Evolutionary conservation across 2,113 vertebrate genomes (phyloP), one percentile per base, ranked within the genome.

Genomic region (Ophthalmotilapia sp.): DNA sequence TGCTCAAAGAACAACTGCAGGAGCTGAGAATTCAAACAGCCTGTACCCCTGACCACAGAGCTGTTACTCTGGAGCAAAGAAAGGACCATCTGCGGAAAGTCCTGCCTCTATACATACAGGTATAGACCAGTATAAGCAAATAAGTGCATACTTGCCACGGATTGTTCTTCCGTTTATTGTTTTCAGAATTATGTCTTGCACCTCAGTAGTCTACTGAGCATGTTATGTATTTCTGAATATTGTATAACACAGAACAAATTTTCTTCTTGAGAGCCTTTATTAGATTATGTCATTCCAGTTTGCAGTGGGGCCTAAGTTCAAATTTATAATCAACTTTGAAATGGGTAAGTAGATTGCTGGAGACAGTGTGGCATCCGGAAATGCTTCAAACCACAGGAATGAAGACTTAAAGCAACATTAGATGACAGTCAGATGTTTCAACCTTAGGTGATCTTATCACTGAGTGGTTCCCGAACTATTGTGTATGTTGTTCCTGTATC

Each of bases 81-180:
- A 91, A 94, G 51, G 90, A 92, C 21, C 55, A 42, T 23, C 88
- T 97, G 2, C 5, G 86, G 21, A 82, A 84, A 79, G 83, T 95
- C 62, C 88, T 97, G 9, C 93, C 93, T 47, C 91, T 95, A 38
- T 96, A 95, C 85, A 94, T 96, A 82, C 93, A 97, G 96, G 96
- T 97, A 94, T 33, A 62, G 1, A 75, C 10, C 29, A 60, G 47
- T n/a, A 10, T 14, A n/a, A 38, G 36, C 2, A 42, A 31, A 42
- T 10, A 21, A 10, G 21, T 51, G 5, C 15, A 19, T 40, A 38
- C 29, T 82, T 51, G 42, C 49, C 40, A 23, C 4, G 19, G 3
- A 49, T 36, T 31, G 15, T 31, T 77, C 23, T 77, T 49, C 40
- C 47, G 6, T 77, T 77, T 11, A 31, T 77, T 77, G 45, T 77